Conservation (phyloP, 2,113 vertebrate species). For the Sarotherodon lohbergeri region DNA sequence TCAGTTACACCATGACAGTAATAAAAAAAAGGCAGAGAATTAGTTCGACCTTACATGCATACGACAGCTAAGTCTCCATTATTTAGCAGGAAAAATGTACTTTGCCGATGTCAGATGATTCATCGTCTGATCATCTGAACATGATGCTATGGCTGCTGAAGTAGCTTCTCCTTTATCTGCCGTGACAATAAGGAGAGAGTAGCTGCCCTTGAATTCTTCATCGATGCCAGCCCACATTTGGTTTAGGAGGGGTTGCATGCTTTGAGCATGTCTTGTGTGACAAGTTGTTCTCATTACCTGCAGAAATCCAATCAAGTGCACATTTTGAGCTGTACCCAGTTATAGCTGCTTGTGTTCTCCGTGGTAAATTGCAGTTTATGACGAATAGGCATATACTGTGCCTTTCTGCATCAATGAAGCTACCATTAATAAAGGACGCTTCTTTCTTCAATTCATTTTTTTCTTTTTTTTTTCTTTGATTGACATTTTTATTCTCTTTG, state of each 20-base stretch:
- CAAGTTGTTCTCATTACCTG: conserved; percentile 35
- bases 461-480: neutral
- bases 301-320: conserved; percentile 25
- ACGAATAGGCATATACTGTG: neutral
- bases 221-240: neutral
- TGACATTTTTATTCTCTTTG: conserved; percentile 18
- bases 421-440: conserved; percentile 14
- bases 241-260: neutral
- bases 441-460: neutral
- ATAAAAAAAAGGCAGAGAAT: neutral
- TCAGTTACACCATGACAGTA: neutral
- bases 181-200: neutral
- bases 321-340: neutral
- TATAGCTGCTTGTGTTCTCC: neutral
- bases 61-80: neutral
- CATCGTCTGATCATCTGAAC: neutral
- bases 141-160: neutral
- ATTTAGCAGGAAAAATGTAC: neutral
- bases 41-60: neutral
- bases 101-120: neutral
- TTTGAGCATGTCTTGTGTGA: neutral
- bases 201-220: neutral
- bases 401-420: neutral
- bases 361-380: neutral
- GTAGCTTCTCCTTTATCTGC: neutral